Evolutionary conservation across 1,140 invertebrate genomes (phyloP), one percentile per base, ranked within the genome.

Genomic region (Laupala kohalensis): DNA sequence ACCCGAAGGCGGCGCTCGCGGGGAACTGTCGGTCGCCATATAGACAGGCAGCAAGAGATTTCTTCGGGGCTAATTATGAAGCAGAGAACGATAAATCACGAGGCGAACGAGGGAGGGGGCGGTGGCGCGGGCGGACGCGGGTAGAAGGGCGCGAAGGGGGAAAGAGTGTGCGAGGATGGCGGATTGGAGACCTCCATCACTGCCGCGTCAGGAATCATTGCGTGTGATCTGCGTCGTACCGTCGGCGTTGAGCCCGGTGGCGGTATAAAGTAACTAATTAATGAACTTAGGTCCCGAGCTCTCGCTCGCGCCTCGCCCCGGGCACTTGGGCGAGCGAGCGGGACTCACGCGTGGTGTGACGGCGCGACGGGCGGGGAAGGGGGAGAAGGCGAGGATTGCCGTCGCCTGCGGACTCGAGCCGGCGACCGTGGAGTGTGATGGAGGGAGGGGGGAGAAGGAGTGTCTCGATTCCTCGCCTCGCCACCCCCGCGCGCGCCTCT

Each of bases 261-360:
- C 30, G 30, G 30, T 37, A 37, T 37, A 37, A 37, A 37, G 30
- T 37, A 37, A 37, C 30, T 37, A 37, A 37, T 37, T 37, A 37
- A 37, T 37, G 30, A 37, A 37, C 30, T 37, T 37, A 37, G 30
- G 30, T 37, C 30, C 15, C 30, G 30, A 37, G 30, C 30, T 15
- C 30, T 37, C 30, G 30, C 30, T 37, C 30, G 30, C 30, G 15
- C 30, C 30, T 37, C 30, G 30, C 30, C 30, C 30, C 6, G 15
- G 30, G 30, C 80, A 82, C 81, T 81, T 82, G 81, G 82, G 79
- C 78, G 77, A 74, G 75, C 74, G 76, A 73, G 71, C 65, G 73
- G 73, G 67, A 30, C 67, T 19, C 69, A 74, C 72, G 72, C 53
- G 24, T 68, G 74, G 75, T 75, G 77, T 24, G 37, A 26, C 28